A percentile compares a stretch with the other conserved stretches of the same genome.
phyloP scores from a whole-genome alignment of 2,113 vertebrate species.

The Syngnathus typhle region DNA sequence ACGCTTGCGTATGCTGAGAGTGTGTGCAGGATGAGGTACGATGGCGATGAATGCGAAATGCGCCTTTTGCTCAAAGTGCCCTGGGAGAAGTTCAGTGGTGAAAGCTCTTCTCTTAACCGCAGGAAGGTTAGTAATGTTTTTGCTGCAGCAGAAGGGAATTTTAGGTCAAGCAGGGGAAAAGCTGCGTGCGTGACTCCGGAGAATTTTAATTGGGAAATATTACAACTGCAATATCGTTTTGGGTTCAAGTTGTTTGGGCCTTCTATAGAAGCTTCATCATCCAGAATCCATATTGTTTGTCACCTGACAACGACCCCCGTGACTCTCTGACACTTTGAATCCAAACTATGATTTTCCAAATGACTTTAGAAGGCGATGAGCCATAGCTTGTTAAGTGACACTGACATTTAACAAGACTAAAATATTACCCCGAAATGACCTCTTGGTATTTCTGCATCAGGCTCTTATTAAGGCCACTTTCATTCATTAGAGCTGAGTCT shows the following conservation, averaged over 20 bases:
- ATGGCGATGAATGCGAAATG: no score
- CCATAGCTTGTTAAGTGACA: constrained; percentile 18
- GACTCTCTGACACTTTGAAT: background rate
- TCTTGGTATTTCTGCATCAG: constrained; percentile 57
- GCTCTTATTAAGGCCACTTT: constrained; percentile 45
- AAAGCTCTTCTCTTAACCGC: constrained; percentile 28
- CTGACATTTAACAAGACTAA: constrained; percentile 53
- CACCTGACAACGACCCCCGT: constrained; percentile 24
- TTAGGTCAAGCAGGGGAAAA: constrained; percentile 35
- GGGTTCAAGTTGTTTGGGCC: constrained; percentile 33
- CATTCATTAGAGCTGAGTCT: constrained; percentile 12
- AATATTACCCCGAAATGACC: constrained; percentile 55
- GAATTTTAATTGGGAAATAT: constrained; percentile 30
- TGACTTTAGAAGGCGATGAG: background rate
- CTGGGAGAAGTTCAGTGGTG: no score
- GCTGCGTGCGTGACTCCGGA: constrained; percentile 20
- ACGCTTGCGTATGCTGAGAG: background rate
- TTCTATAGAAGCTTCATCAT: constrained; percentile 22
- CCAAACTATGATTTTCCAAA: background rate
- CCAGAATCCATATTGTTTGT: constrained; percentile 41
- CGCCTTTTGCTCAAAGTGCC: no score
- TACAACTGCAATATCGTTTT: constrained; percentile 46
- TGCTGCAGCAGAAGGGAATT: constrained; percentile 27
- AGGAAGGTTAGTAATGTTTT: background rate
- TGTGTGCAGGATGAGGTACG: no score